Base-by-base conservation (phyloP, 1,140 invertebrate genomes). In the Ephestia elutella region DNA sequence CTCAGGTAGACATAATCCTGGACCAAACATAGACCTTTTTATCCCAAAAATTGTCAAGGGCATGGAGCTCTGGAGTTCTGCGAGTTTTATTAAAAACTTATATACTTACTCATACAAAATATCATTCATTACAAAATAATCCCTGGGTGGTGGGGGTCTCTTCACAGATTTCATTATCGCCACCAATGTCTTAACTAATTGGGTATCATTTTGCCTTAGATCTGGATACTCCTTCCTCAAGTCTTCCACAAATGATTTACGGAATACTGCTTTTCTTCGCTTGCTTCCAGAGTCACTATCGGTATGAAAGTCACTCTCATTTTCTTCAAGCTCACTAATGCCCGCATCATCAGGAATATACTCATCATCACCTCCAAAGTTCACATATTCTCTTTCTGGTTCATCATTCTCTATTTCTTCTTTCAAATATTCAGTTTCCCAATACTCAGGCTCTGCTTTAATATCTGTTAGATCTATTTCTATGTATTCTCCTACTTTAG, bases 141-240 rank as follows among this genome's bases (percentile, higher is more conserved):
- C 77, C 20, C 57, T 51, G 2, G 84, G 84, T 8, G 68, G 71
- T 15, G 63, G 59, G 1, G 82, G 81, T 9, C 67, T 62, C 38
- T 84, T 81, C 0, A 71, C 57, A 28, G 56, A 62, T 49, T 68
- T 72, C 84, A 86, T 87, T 5, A 87, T 75, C 32, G 75, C 70
- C 9, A 70, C 68, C 1, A 86, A 55, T 15, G 71, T 68, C 17
- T 69, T 67, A 8, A 83, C 59, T 1, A 86, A 58, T 5, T 71
- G 53, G 11, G 80, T 68, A 10, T 63, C 56, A 63, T 82, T 65
- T 0, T 68, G 55, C 32, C 32, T 60, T 49, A 85, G 60, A 17
- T 84, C 77, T 1, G 75, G 75, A 51, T 78, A 80, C 11, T 73
- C 25, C 9, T 80, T 57, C 20, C 65, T 66, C 5, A 86, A 56